phyloP scores from a whole-genome alignment of 2,797 vertebrate species.

The Erithacus rubecula region DNA sequence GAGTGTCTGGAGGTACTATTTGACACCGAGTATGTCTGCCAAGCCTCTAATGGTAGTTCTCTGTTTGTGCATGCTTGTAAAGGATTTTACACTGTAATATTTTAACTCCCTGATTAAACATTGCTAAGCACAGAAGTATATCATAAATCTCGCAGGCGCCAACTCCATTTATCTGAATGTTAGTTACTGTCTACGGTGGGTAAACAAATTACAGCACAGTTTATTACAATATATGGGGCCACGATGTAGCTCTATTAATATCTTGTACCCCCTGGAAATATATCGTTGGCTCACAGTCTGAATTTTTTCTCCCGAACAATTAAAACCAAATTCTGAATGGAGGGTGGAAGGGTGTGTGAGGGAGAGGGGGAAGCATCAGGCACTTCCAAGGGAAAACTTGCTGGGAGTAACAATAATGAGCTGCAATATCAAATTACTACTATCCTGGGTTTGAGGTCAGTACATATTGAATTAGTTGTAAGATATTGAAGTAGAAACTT shows the following conservation, averaged over 20 bases:
- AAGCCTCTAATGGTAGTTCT: constrained; percentile 63
- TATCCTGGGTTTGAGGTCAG: constrained; percentile 61
- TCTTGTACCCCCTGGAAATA: constrained; percentile 44
- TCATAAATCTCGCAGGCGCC: constrained; percentile 78
- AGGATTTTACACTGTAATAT: constrained; percentile 71
- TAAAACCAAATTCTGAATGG: constrained; percentile 35
- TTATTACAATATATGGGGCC: constrained; percentile 61
- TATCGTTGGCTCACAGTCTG: constrained; percentile 12
- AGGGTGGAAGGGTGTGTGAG: constrained; percentile 31
- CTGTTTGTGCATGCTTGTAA: constrained; percentile 72
- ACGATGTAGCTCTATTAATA: constrained; percentile 55
- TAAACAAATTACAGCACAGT: constrained; percentile 71
- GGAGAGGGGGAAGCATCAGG: background rate
- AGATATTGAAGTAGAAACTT: constrained; percentile 59
- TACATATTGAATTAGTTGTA: constrained; percentile 54
- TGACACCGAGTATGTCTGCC: constrained; percentile 63
- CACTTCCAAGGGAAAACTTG: constrained; percentile 18
- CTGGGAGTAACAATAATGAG: constrained; percentile 54
- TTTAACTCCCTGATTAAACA: constrained; percentile 80
- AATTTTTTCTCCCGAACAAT: constrained; percentile 33
- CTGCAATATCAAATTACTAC: constrained; percentile 57
- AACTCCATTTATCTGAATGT: constrained; percentile 73
- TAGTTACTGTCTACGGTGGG: constrained; percentile 68
- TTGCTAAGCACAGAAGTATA: constrained; percentile 68
- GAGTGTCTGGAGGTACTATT: constrained; percentile 65